Evolutionary conservation across 2,113 vertebrate species (phyloP), one percentile per base, ranked within the genome.

Genomic region (Petrocephalus microphthalmus): DNA sequence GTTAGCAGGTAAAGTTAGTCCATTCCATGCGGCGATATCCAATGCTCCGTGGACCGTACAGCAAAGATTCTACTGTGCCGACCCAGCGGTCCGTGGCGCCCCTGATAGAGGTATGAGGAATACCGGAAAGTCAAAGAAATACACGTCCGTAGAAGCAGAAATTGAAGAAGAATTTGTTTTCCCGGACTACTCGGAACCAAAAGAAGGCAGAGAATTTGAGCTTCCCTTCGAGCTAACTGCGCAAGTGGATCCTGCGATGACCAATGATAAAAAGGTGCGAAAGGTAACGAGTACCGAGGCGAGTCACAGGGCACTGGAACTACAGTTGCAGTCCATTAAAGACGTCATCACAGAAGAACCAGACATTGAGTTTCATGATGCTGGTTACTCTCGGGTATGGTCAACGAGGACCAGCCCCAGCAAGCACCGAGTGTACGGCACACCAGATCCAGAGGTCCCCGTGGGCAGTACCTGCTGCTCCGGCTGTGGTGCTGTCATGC

Each of bases 401-500:
- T 15, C 89, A 0, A 90, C 85, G 93, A 91, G 86, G 90, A 92
- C 78, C 93, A 87, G 52, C 10, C 1, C 3, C 87, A 83, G 15
- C 85, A 89, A 89, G n/a, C 94, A 95, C 2, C 91, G 90, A 67
- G 49, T 94, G 1, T 93, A 90, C 0, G 95, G 95, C 7, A 94
- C 89, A 0, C 92, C 95, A 0, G 96, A 97, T 6, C 47, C 81
- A 0, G 86, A 93, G 0, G 88, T 94, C 87, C 94, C 93, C 0
- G 17, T 94, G 10, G 96, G 96, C 33, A 93, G 94, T 33, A 89
- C 91, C 10, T 89, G 88, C 90, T 99, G 97, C 89, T 93, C 94
- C 0, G 98, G 98, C 29, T 99, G 97, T 17, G 97, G 97, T 0
- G 97, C 97, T 0, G 17, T 96, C 42, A 93, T 98, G 89, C 97